Base-by-base conservation (phyloP, 2,797 vertebrate species). In the Diglossa cyanea region DNA sequence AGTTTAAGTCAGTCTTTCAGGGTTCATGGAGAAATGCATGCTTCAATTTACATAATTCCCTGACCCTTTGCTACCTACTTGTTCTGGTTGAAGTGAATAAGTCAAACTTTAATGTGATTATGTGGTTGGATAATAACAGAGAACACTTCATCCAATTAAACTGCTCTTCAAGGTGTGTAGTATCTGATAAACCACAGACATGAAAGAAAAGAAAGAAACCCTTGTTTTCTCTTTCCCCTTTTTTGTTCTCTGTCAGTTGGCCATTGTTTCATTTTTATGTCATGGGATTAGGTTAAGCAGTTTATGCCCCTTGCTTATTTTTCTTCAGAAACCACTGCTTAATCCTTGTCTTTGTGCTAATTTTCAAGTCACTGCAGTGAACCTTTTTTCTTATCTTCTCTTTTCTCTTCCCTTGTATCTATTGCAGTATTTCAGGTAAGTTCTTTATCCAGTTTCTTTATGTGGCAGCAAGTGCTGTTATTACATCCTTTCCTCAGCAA, bases 101-200 rank as follows among this genome's bases (percentile, higher is more conserved):
- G 89, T 94, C 90, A 95, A 93, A 86, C 73, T 94, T 67, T 85
- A 97, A 94, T 91, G 67, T 92, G 94, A 94, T 96, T 97, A 90
- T 95, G 79, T 80, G 71, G 92, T 65, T 6, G 6, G 90, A 94
- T 94, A 96, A 95, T 85, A 94, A 94, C 47, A 92, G 40, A 94
- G 90, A 94, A 48, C 63, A 79, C 61, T 95, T 95, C 82, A 95
- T 90, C 79, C 96, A 93, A 68, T 94, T 96, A 95, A 90, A 95
- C 77, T 87, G 71, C 66, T 80, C 70, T 79, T 81, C 76, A 90
- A 97, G 95, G 95, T 96, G 95, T 86, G 90, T 79, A 91, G 66
- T 66, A 79, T 91, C 87, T 84, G 89, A 94, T 90, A 91, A 94
- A 87, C 78, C 58, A 80, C 84, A 95, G 48, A 90, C 48, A 48